These are phyloP conservation scores for Lepus americanus DNA, from an alignment of 2,113 vertebrate genomes.

Conservation along the genomic window DNA sequence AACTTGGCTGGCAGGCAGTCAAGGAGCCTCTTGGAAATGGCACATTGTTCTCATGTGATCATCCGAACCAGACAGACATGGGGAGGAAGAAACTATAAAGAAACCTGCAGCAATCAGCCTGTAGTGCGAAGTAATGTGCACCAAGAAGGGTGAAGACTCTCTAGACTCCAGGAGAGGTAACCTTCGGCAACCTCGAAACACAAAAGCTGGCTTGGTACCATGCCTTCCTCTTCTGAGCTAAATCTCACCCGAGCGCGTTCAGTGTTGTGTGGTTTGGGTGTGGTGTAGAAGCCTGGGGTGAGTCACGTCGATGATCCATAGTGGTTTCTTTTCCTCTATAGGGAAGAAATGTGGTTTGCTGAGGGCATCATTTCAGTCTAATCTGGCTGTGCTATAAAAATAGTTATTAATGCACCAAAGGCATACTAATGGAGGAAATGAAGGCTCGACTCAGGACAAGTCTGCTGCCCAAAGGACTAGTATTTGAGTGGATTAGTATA, in stretches of 20 bases:
- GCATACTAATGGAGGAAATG: neutral
- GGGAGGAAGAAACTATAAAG: neutral
- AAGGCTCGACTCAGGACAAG: neutral
- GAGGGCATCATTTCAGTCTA: neutral
- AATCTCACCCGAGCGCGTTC: neutral
- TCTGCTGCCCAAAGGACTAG: neutral
- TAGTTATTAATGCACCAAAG: conserved; percentile 48
- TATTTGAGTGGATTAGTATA: neutral
- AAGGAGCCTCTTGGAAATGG: neutral
- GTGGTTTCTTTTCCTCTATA: conserved; percentile 37
- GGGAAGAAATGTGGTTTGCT: conserved; percentile 49
- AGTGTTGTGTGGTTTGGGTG: conserved; percentile 65
- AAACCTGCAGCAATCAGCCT: neutral
- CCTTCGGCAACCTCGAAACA: neutral
- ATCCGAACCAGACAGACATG: conserved; percentile 5
- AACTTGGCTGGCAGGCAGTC: neutral
- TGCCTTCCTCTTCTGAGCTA: conserved; percentile 27
- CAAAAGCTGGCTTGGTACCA: neutral
- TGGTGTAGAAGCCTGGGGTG: conserved; percentile 67
- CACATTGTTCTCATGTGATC: neutral
- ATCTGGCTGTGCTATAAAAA: conserved; percentile 19
- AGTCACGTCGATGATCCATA: conserved; percentile 68
- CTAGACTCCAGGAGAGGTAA: neutral
- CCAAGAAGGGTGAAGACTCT: neutral
- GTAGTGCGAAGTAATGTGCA: neutral